Conservation (phyloP, 2,113 vertebrate genomes). For the Chamaea fasciata region DNA sequence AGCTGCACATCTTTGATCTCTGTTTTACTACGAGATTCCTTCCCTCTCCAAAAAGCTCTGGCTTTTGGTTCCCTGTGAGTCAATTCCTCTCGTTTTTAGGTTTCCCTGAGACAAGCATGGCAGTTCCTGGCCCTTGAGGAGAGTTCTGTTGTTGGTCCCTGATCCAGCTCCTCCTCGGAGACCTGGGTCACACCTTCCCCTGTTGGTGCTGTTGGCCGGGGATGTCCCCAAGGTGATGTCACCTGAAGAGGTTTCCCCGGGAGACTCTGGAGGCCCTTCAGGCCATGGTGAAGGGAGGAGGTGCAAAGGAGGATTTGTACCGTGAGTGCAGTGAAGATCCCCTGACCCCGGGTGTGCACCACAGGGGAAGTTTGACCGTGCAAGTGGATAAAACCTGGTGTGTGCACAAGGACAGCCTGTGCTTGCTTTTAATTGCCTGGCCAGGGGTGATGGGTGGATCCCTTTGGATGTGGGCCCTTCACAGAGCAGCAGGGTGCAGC, state of each 20-base stretch:
- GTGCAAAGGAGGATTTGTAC: rapidly evolving
- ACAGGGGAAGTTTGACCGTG: rapidly evolving
- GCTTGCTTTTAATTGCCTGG: not conserved
- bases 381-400: rapidly evolving
- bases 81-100: not conserved
- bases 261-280: not conserved
- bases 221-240: not conserved
- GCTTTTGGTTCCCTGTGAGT: not conserved
- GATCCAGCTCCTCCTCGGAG: not conserved
- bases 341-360: rapidly evolving
- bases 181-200: not conserved
- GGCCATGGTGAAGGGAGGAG: not conserved
- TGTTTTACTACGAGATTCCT: not conserved
- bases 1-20: constrained; percentile 21
- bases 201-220: rapidly evolving
- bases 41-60: not conserved
- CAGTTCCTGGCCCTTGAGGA: not conserved
- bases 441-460: not conserved
- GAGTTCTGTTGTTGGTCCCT: not conserved
- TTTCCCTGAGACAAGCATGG: not conserved
- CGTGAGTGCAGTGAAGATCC: rapidly evolving
- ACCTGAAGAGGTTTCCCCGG: not conserved
- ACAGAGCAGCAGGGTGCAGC: not conserved
- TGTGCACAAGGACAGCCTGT: not conserved
- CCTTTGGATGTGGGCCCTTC: not conserved